Evolutionary conservation across 2,888 invertebrate species (phyloP), one percentile per base, ranked within the genome.

Genomic region (Gastrophysa polygoni): DNA sequence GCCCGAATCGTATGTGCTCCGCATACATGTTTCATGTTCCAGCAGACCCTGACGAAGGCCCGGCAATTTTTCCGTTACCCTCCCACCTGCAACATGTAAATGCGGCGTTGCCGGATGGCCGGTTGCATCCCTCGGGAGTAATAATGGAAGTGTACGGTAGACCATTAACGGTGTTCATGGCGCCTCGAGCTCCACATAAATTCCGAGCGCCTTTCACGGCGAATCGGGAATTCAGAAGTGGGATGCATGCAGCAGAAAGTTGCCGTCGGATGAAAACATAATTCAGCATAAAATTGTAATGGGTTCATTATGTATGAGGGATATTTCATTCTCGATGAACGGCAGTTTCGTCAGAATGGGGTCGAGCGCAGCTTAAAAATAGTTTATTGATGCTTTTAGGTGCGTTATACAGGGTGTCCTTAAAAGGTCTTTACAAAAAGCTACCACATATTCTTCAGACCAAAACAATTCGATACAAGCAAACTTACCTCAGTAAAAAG

Each of bases 141-240:
- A 69, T 74, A 72, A 62, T 57, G 56, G 63, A 61, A 62, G 62
- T 55, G 63, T 67, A 63, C 67, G 64, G 58, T 56, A 65, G 68
- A 59, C 66, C 71, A 74, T 74, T 72, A 74, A 66, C 70, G 70
- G 69, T 66, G 66, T 68, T 71, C 61, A 67, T 61, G 57, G 51
- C 51, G 56, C 64, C 68, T 67, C 34, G 60, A 65, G 68, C 66
- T 38, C 1, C 14, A 43, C 24, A 54, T 54, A 54, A 43, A 54
- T 54, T 54, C 10, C 54, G n/a, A 21, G 24, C 24, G 43, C 38
- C 11, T 11, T 8, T 38, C 7, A 14, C 38, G n/a, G 38, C 14
- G 38, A 38, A n/a, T 14, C 14, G 14, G 38, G 38, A 38, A 32
- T 32, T 32, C 29, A 32, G 29, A 32, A 38, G 14, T 38, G 38